phyloP scores from a whole-genome alignment of 2,888 invertebrate species.

The Cephus runcator region DNA sequence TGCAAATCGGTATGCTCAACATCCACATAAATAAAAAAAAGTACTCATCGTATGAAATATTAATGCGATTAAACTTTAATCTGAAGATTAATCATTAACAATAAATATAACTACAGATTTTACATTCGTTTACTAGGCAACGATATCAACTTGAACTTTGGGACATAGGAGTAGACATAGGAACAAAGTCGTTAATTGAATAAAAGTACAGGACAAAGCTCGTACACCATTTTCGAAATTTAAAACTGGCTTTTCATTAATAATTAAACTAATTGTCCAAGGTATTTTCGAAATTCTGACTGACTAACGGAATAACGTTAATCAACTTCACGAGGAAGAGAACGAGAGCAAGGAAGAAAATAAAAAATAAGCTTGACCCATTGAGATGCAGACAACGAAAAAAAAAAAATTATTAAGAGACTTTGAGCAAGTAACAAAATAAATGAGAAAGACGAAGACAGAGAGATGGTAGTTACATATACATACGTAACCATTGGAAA shows the following conservation, averaged over 20 bases:
- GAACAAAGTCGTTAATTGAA: background rate
- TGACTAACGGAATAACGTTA: background rate
- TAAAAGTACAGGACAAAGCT: background rate
- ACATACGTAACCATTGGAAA: background rate
- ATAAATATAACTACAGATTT: background rate
- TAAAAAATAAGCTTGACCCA: background rate
- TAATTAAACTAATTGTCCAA: background rate
- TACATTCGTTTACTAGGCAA: background rate
- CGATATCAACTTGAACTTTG: background rate
- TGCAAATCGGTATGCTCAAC: background rate
- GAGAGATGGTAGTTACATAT: background rate
- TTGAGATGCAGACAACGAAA: background rate
- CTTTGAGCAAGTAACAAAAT: background rate
- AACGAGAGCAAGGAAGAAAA: background rate
- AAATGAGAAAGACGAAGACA: background rate
- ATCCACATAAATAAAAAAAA: background rate
- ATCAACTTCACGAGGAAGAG: background rate
- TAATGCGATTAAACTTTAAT: background rate
- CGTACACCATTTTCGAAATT: background rate
- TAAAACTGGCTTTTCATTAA: background rate
- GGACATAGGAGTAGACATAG: too few species aligned
- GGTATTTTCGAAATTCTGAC: background rate
- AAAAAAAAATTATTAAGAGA: background rate
- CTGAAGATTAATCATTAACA: too few species aligned
- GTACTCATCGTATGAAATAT: background rate